These are phyloP conservation scores for Tiliqua scincoides DNA, from an alignment of 2,113 vertebrate species.

Conservation along the genomic window DNA sequence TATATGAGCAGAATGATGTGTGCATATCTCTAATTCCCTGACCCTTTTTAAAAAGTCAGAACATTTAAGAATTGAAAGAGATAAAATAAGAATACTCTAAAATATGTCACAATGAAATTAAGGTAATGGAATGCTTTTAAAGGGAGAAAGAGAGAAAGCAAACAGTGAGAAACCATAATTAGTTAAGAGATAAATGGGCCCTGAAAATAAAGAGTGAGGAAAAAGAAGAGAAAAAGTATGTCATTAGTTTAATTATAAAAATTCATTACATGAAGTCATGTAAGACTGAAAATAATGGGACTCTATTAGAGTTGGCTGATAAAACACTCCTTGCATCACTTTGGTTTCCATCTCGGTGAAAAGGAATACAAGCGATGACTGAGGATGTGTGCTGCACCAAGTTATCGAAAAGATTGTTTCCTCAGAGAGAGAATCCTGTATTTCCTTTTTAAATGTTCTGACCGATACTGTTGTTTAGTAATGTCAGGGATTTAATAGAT, in stretches of 20 bases:
- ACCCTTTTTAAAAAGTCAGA: constrained; percentile 65
- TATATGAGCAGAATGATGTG: constrained; percentile 39
- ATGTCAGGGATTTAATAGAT: constrained; percentile 71
- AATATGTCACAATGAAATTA: constrained; percentile 70
- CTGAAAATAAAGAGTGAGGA: constrained; percentile 57
- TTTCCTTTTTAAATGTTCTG: constrained; percentile 49
- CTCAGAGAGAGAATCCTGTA: constrained; percentile 46
- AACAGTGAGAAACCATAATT: constrained; percentile 5
- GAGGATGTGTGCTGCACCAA: constrained; percentile 38
- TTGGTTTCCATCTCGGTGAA: constrained; percentile 53
- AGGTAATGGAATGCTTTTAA: constrained; percentile 64
- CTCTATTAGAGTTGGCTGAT: constrained; percentile 60
- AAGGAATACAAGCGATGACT: constrained; percentile 51
- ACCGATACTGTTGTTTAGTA: constrained; percentile 55
- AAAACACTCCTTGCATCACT: constrained; percentile 59
- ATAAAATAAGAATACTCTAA: constrained; percentile 57
- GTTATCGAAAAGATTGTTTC: constrained; percentile 67
- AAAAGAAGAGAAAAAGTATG: constrained; percentile 47
- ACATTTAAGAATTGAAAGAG: constrained; percentile 59
- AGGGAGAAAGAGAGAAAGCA: constrained; percentile 26
- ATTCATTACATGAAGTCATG: constrained; percentile 69
- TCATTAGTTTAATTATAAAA: constrained; percentile 71
- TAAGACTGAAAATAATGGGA: constrained; percentile 67
- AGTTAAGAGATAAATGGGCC: constrained; percentile 63
- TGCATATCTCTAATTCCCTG: constrained; percentile 40